Evolutionary conservation across 2,113 vertebrate genomes (phyloP), one percentile per base, ranked within the genome.

Genomic region (Pygoscelis antarcticus): DNA sequence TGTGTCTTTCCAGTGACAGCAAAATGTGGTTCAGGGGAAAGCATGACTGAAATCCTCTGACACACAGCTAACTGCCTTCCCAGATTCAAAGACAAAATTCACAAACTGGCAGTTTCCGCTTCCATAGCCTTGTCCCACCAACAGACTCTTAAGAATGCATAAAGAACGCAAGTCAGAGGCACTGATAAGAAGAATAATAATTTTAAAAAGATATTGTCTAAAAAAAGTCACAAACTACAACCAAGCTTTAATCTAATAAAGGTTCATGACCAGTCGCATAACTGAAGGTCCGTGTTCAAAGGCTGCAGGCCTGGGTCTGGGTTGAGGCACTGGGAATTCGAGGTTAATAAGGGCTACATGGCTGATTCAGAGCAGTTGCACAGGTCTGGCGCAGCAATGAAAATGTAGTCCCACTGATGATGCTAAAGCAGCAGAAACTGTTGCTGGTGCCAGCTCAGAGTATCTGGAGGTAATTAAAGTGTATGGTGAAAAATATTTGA

Each of bases 351-450:
- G 64, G 78, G 55, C 57, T 68, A 21, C 15, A 10, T 23, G 54
- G 49, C 60, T 89, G 60, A 83, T 57, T 57, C 58, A 86, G 71
- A 92, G 83, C 54, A 75, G 79, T 34, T 30, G 13, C 69, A 71
- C 9, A 83, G 49, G 38, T 88, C 75, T 90, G 75, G 29, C 2
- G 2, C n/a, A 69, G 66, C 78, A 89, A 54, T 51, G 71, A 88
- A 88, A 94, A 80, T 1, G 0, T 2, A 23, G 55, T 62, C 68
- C 79, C 68, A 57, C 29, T 52, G 76, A 81, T 71, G 47, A 81
- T 84, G 65, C 30, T 81, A 90, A 88, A 75, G 64, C 72, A 95
- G 76, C 86, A 94, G 65, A 94, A 96, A 69, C 18, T 44, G 51
- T 52, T 58, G 60, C 72, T 86, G 51, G 36, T 64, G 64, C 68